Base-by-base conservation (phyloP, 2,113 vertebrate genomes). In the Xiphophorus couchianus region DNA sequence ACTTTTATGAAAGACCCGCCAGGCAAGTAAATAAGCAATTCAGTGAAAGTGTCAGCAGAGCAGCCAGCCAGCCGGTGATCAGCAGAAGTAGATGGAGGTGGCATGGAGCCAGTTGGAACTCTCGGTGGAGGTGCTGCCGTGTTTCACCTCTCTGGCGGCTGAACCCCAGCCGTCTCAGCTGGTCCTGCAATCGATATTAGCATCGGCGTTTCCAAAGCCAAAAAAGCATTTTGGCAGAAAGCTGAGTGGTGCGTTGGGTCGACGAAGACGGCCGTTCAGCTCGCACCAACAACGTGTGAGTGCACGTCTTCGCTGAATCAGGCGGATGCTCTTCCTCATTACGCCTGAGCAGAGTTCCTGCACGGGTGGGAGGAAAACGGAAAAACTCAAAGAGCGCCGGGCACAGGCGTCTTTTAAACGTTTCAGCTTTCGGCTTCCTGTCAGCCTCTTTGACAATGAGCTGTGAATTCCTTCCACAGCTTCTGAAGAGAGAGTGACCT, bases 201-300 rank as follows among this genome's bases (percentile, higher is more conserved):
- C 82, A 82, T 84, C 71, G 27, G 76, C 68, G 31, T 88, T 81
- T 82, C 62, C 67, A 1, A 5, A 81, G 86, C 89, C 90, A 88
- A 85, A 84, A 81, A 74, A 37, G 10, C 77, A 54, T 85, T 86
- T 77, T 85, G 88, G 84, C 84, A 85, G 85, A 87, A 75, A 7
- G 51, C 13, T 2, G 64, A 60, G 72, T 54, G 80, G 80, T 84
- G 76, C 74, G 82, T 81, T 63, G 72, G 80, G 80, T 88, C 85
- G 85, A 86, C 63, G 58, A 67, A 83, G 71, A 83, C 74, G 76
- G 74, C 72, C 51, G 44, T 83, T 85, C 67, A 76, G 44, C 31
- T 66, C 60, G 77, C 66, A 22, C 77, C 5, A 3, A 58, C 63
- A 37, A 12, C 10, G 35, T 76, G 6, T 73, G 66, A 27, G 60